These are phyloP conservation scores for Chirona hameri DNA, from an alignment of 2,888 invertebrate genomes.

Conservation along the genomic window DNA sequence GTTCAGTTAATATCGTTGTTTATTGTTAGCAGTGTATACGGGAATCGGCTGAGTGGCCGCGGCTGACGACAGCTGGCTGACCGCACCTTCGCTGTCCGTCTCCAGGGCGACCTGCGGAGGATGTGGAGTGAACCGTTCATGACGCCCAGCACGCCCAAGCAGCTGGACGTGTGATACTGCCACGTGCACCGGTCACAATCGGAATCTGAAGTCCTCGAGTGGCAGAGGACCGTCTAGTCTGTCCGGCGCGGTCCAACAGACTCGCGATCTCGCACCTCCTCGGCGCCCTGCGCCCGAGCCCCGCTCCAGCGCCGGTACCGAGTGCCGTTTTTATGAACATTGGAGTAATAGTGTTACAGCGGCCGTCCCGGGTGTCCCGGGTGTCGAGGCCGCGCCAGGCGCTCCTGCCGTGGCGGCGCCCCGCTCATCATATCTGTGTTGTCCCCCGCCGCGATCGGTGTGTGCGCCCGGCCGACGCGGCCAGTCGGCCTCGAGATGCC, in stretches of 20 bases:
- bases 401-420: background rate
- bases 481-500: background rate
- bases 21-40: too few relatives aligned
- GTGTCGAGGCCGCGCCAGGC: background rate
- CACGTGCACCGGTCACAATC: background rate
- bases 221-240: background rate
- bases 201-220: background rate
- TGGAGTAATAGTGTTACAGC: too few relatives aligned
- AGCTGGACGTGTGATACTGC: slow-evolving; percentile 39
- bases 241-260: background rate
- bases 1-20: too few relatives aligned
- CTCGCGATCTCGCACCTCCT: background rate
- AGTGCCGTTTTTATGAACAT: too few relatives aligned
- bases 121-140: slow-evolving; percentile 96
- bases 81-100: slow-evolving; percentile 39
- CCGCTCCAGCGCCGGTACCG: background rate
- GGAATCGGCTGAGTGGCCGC: too few relatives aligned
- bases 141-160: slow-evolving; percentile 36
- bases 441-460: background rate
- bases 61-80: too few relatives aligned
- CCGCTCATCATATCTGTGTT: background rate
- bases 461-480: background rate
- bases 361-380: too few relatives aligned
- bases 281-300: background rate
- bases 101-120: slow-evolving; percentile 87